phyloP scores from a whole-genome alignment of 53 echinoderm and acorn worm species.

The Echinarachnius parma region DNA sequence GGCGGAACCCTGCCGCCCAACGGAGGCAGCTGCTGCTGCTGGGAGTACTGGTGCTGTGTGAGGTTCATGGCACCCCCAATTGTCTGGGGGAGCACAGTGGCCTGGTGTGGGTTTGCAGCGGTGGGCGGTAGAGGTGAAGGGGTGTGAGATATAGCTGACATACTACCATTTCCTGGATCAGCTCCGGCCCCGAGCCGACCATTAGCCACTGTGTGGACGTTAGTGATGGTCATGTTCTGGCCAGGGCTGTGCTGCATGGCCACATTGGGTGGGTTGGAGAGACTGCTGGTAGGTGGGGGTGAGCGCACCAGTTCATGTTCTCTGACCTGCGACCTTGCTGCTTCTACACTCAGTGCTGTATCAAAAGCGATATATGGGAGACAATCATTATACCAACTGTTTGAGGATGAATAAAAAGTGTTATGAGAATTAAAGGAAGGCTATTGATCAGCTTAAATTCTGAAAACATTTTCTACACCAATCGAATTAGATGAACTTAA shows the following conservation, averaged over 20 bases:
- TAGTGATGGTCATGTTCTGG: constrained; percentile 25
- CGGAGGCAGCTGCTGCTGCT: background rate
- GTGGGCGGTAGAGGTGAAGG: background rate
- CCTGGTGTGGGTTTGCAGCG: constrained; percentile 31
- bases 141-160: background rate
- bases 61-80: background rate
- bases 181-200: too few species aligned
- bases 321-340: constrained; percentile 85
- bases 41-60: background rate
- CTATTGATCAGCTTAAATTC: too few species aligned
- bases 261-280: too few species aligned
- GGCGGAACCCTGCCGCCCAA: background rate
- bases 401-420: too few species aligned
- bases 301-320: constrained; percentile 71
- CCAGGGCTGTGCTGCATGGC: background rate
- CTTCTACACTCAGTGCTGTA: constrained; percentile 82
- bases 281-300: too few species aligned
- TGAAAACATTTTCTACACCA: too few species aligned
- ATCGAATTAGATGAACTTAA: too few species aligned
- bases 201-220: constrained; percentile 8
- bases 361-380: too few species aligned
- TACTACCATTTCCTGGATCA: too few species aligned
- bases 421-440: too few species aligned
- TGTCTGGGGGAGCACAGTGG: constrained; percentile 31
- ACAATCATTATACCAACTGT: too few species aligned